phyloP scores from a whole-genome alignment of 2,888 invertebrate species.

The Linnaemya vulpina region DNA sequence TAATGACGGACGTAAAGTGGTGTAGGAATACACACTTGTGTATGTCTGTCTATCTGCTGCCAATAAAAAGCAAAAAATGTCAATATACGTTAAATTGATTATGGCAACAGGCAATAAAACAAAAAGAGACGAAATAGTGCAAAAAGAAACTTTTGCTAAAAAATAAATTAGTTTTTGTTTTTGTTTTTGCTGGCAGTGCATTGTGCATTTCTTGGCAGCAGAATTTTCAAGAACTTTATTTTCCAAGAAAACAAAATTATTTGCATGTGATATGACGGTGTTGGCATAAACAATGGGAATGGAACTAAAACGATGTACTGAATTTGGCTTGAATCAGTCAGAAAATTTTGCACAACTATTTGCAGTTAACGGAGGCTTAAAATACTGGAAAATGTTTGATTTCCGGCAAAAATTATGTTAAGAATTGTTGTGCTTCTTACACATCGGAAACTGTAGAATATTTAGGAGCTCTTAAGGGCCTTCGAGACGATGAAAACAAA shows the following conservation, averaged over 20 bases:
- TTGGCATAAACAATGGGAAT: too few species aligned
- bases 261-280: too few species aligned
- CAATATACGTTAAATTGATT: slow-evolving; percentile 64
- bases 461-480: too few species aligned
- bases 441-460: too few species aligned
- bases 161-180: background rate
- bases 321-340: background rate
- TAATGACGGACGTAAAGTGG: slow-evolving; percentile 39
- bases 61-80: slow-evolving; percentile 53
- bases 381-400: too few species aligned
- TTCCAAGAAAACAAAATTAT: too few species aligned
- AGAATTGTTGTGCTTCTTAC: too few species aligned
- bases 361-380: too few species aligned
- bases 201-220: background rate
- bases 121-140: slow-evolving; percentile 23
- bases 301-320: background rate
- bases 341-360: too few species aligned
- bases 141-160: slow-evolving; percentile 5
- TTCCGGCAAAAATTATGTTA: too few species aligned
- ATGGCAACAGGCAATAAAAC: slow-evolving; percentile 38
- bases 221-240: background rate
- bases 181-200: background rate
- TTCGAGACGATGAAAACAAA: too few species aligned
- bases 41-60: slow-evolving; percentile 20
- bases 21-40: background rate